These are phyloP conservation scores for Zonotrichia leucophrys DNA, from an alignment of 2,113 vertebrate species.

Conservation along the genomic window DNA sequence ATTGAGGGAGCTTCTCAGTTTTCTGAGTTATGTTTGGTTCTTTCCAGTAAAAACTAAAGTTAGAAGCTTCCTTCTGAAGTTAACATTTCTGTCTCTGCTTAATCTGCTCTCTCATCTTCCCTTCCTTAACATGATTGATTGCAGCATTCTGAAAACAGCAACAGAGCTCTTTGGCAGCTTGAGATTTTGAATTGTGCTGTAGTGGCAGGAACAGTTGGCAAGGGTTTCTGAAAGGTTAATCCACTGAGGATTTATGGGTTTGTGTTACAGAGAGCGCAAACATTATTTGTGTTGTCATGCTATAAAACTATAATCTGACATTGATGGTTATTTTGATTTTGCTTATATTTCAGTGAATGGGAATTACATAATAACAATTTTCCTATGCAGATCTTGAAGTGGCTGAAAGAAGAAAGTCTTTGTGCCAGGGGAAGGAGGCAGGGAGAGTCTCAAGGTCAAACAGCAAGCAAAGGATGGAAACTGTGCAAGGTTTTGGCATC, in stretches of 20 bases:
- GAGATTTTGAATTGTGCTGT: slow-evolving; percentile 64
- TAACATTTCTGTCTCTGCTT: slow-evolving; percentile 23
- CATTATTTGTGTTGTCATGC: slow-evolving; percentile 49
- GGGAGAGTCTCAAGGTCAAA: neutral
- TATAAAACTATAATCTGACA: slow-evolving; percentile 62
- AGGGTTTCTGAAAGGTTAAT: slow-evolving; percentile 61
- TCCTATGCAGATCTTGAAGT: neutral
- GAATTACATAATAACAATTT: slow-evolving; percentile 22
- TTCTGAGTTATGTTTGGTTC: neutral
- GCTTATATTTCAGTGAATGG: slow-evolving; percentile 44
- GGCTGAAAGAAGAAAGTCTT: neutral
- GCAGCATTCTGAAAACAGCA: slow-evolving; percentile 50
- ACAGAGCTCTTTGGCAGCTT: slow-evolving; percentile 55
- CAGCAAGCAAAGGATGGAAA: neutral
- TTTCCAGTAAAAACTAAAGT: neutral
- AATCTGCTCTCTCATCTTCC: slow-evolving; percentile 56
- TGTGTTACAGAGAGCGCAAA: slow-evolving; percentile 39
- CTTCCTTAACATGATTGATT: slow-evolving; percentile 57
- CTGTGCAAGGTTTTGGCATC: neutral
- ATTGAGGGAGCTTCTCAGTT: neutral
- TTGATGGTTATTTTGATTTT: slow-evolving; percentile 64
- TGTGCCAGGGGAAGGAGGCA: neutral
- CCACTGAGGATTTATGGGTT: slow-evolving; percentile 59
- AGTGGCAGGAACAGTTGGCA: slow-evolving; percentile 58
- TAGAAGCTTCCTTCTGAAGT: neutral